Evolutionary conservation across 2,888 invertebrate genomes (phyloP).

Genomic region (Pimpla rufipes): DNA sequence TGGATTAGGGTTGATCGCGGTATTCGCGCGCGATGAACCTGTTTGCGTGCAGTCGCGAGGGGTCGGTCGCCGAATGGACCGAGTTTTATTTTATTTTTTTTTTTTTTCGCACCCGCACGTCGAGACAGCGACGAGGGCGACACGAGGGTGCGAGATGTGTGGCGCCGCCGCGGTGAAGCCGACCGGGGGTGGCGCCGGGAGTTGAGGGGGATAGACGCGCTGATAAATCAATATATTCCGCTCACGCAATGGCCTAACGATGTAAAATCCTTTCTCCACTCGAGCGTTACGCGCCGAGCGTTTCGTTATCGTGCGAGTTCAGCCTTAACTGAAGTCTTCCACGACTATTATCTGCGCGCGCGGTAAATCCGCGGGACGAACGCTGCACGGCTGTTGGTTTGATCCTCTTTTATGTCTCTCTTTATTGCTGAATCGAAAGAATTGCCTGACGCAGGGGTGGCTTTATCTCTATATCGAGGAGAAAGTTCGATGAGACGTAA

Average conservation of each 20-base stretch:
- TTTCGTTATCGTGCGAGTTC: slow-evolving; percentile 63
- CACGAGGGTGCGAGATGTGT: slow-evolving; percentile 27
- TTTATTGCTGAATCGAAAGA: slow-evolving; percentile 10
- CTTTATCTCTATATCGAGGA: neutral
- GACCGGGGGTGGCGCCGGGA: slow-evolving; percentile 55
- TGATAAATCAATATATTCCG: slow-evolving; percentile 83
- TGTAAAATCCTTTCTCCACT: slow-evolving; percentile 74
- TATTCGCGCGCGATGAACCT: neutral
- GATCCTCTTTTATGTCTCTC: slow-evolving; percentile 18
- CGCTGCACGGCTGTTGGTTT: neutral
- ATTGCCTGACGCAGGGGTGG: neutral
- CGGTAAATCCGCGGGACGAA: neutral
- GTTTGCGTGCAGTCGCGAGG: neutral
- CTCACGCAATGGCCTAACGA: slow-evolving; percentile 81
- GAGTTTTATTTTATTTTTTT: no score
- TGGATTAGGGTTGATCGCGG: neutral
- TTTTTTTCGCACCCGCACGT: no score
- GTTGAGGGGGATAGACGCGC: slow-evolving; percentile 68
- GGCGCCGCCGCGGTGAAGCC: slow-evolving; percentile 55
- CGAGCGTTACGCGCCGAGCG: slow-evolving; percentile 69
- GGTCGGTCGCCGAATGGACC: neutral
- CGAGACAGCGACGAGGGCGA: slow-evolving; percentile 9
- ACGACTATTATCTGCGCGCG: slow-evolving; percentile 9
- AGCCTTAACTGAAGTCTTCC: slow-evolving; percentile 11
- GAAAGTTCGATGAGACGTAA: neutral